These are phyloP conservation scores for Ochotona princeps DNA, from an alignment of 2,113 vertebrate genomes.

Conservation along the genomic window DNA sequence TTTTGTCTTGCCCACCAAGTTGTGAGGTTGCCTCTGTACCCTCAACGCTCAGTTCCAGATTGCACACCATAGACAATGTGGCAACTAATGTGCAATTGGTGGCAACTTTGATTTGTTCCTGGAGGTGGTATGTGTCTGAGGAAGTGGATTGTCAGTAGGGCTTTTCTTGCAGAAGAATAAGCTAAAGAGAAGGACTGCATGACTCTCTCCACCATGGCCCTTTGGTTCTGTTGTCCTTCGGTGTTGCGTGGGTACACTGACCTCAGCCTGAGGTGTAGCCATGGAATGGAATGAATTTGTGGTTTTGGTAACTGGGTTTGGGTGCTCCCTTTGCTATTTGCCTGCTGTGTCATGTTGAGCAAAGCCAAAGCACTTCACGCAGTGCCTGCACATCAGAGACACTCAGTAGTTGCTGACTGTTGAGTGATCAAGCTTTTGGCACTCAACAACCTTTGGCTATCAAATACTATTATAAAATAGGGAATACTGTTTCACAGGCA, in stretches of 20 bases:
- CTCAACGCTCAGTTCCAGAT: not conserved
- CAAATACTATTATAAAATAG: not conserved
- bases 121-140: not conserved
- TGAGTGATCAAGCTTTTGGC: constrained; percentile 2
- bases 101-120: not conserved
- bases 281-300: constrained; percentile 23
- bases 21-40: not conserved
- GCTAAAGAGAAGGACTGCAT: not conserved
- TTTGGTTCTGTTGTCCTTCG: not conserved
- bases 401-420: not conserved
- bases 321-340: not conserved
- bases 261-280: not conserved
- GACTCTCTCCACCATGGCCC: not conserved
- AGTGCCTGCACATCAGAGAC: not conserved
- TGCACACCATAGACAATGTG: not conserved
- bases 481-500: not conserved
- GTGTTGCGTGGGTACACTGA: not conserved
- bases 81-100: not conserved
- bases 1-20: not conserved
- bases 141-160: not conserved
- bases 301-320: not conserved
- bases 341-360: constrained; percentile 12
- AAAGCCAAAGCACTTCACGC: not conserved
- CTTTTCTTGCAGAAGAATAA: constrained; percentile 12
- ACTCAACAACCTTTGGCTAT: not conserved